Evolutionary conservation across 2,113 vertebrate genomes (phyloP).

Genomic region (Tapirus terrestris): DNA sequence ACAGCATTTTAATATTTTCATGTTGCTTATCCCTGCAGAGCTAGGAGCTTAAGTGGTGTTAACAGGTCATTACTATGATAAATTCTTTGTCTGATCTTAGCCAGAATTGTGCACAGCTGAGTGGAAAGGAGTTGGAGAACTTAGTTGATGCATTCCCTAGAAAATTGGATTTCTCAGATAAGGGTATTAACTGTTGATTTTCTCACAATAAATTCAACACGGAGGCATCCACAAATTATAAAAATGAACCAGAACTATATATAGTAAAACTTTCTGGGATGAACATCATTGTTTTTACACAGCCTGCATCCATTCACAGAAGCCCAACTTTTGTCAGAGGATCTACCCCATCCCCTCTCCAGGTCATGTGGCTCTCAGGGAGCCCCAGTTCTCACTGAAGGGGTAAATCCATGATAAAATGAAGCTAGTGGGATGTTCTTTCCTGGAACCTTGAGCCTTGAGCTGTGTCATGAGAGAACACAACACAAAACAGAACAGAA

Average conservation of each 20-base stretch:
- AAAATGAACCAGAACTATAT: not conserved
- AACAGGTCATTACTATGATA: conserved; percentile 45
- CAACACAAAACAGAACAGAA: not conserved
- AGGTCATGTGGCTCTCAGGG: not conserved
- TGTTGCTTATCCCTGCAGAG: not conserved
- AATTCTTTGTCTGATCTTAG: conserved; percentile 52
- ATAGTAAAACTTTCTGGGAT: not conserved
- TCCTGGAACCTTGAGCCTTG: not conserved
- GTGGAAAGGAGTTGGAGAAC: conserved; percentile 25
- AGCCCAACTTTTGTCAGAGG: not conserved
- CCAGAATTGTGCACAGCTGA: not conserved
- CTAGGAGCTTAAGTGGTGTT: not conserved
- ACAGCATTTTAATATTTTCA: not conserved
- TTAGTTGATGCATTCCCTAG: conserved; percentile 14
- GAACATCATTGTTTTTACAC: not conserved
- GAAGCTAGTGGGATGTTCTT: not conserved
- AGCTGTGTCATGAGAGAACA: not conserved
- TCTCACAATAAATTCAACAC: not conserved
- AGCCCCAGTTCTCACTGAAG: not conserved
- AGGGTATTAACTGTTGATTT: conserved; percentile 48
- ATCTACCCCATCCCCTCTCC: not conserved
- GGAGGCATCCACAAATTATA: not conserved
- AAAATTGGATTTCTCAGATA: conserved; percentile 37
- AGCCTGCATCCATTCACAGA: not conserved
- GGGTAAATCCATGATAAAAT: not conserved